Conservation (phyloP, 1,140 invertebrate genomes). For the Bombus waltoni region DNA sequence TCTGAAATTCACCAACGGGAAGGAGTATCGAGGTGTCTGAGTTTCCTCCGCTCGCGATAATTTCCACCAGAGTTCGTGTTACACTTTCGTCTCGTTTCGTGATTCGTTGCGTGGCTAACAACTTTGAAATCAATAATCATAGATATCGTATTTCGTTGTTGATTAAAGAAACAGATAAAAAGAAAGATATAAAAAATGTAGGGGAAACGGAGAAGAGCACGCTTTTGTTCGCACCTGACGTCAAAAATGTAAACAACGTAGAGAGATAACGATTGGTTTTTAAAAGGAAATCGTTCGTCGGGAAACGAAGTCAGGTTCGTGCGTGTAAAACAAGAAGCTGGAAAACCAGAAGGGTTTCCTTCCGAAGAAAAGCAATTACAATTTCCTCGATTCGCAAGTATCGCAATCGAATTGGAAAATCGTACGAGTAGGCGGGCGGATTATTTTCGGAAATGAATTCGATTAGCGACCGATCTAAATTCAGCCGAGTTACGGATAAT, state of each 20-base stretch:
- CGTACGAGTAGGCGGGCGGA: background rate
- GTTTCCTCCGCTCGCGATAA: no score
- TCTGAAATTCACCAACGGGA: background rate
- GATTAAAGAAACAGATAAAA: background rate
- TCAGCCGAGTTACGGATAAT: constrained; percentile 14
- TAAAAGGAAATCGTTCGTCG: no score
- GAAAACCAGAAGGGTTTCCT: background rate
- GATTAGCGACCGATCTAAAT: constrained; percentile 34
- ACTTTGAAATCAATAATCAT: background rate
- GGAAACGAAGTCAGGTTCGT: background rate
- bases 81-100: background rate
- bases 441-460: constrained; percentile 36
- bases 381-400: background rate
- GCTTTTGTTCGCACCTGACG: no score
- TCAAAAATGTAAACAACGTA: no score
- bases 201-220: no score
- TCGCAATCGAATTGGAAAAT: no score
- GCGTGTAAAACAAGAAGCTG: background rate
- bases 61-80: background rate
- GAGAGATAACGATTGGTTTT: no score
- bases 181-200: no score
- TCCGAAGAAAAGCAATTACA: background rate
- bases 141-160: background rate
- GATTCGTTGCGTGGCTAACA: background rate
- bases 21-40: background rate